Percentiles rank a stretch among this genome's conserved stretches.
Conservation (phyloP, 1,140 invertebrate species). For the Calliphora vicina region DNA sequence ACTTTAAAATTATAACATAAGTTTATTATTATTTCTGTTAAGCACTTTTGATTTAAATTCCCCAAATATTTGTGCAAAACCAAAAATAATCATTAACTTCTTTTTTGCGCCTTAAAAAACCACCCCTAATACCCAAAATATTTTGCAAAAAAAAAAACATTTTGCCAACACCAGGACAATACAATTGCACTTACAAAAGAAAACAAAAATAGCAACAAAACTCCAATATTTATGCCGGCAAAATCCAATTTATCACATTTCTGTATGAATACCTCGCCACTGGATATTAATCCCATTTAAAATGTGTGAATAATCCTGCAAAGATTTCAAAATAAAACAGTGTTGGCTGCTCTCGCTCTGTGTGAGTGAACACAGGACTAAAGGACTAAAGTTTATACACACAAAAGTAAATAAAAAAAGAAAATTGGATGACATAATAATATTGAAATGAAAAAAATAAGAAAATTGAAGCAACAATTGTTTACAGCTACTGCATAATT, state of each 20-base stretch:
- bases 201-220: no score
- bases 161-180: no score
- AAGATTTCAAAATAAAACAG: background rate
- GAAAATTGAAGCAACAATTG: background rate
- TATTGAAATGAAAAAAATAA: background rate
- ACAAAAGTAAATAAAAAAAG: background rate
- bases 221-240: background rate
- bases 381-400: background rate
- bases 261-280: background rate
- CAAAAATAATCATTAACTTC: no score
- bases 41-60: no score
- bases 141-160: no score
- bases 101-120: no score
- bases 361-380: background rate
- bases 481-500: background rate
- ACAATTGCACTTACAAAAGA: no score
- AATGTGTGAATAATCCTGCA: constrained; percentile 17
- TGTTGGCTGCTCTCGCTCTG: background rate
- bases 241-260: constrained; percentile 6
- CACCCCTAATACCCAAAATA: no score
- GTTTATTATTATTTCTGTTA: no score
- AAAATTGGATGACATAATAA: constrained; percentile 9
- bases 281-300: constrained; percentile 21
- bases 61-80: no score
- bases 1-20: no score